These are phyloP conservation scores for Heliconius eleuchia DNA, from an alignment of 1,140 invertebrate genomes.

Conservation along the genomic window DNA sequence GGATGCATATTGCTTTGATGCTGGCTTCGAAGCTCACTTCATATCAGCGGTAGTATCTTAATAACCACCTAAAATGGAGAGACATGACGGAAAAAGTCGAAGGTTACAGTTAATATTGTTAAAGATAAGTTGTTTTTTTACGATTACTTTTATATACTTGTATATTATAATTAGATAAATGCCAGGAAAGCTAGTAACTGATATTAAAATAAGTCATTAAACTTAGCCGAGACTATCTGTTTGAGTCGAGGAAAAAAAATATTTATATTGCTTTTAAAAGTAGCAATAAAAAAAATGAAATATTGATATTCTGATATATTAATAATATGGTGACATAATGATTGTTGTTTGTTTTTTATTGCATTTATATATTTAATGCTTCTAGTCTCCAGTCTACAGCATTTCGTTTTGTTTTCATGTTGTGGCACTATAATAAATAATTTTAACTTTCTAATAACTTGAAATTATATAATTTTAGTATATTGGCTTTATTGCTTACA, in stretches of 20 bases:
- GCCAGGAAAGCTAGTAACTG: conserved; percentile 24
- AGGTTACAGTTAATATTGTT: conserved; percentile 1
- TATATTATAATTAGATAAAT: background rate
- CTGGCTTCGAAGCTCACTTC: background rate
- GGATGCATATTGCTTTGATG: background rate
- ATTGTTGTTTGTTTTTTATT: conserved; percentile 19
- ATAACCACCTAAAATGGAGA: background rate
- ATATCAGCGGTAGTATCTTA: background rate
- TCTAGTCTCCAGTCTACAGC: background rate
- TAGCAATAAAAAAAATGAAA: conserved; percentile 37
- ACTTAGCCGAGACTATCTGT: conserved; percentile 33
- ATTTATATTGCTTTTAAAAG: conserved; percentile 34
- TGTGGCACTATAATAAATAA: background rate
- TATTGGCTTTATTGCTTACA: background rate
- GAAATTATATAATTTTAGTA: background rate
- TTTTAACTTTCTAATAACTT: background rate
- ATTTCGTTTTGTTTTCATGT: background rate
- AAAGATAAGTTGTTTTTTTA: conserved; percentile 16
- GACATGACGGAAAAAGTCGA: background rate
- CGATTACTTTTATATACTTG: background rate
- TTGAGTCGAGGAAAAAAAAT: conserved; percentile 33
- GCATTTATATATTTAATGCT: no score
- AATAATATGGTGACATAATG: conserved; percentile 33
- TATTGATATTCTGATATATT: conserved; percentile 31
- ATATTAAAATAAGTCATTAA: conserved; percentile 41